Evolutionary conservation across 2,113 vertebrate species (phyloP).

Genomic region (Caracal caracal): DNA sequence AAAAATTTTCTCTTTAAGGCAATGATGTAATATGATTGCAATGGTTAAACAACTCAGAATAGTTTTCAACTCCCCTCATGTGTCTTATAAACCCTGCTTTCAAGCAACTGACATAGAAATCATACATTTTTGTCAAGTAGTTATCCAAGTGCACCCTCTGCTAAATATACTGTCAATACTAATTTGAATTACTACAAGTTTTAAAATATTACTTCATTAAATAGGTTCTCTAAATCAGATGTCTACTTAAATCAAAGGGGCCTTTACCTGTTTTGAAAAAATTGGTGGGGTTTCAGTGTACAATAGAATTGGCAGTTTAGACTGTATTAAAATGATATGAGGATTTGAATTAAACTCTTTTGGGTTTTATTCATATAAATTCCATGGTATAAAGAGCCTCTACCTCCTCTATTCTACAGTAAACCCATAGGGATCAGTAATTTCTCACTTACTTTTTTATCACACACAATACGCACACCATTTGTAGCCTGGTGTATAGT

Average conservation of each 20-base stretch:
- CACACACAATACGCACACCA: rapidly evolving
- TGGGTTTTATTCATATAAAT: constrained; percentile 21
- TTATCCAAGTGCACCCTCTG: not conserved
- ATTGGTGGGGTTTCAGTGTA: not conserved
- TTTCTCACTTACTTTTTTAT: not conserved
- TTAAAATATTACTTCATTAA: constrained; percentile 50
- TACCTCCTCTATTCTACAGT: not conserved
- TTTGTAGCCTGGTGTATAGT: not conserved
- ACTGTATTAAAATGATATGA: not conserved
- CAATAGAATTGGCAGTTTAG: constrained; percentile 13
- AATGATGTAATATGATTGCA: not conserved
- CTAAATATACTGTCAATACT: not conserved
- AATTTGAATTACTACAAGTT: constrained; percentile 17
- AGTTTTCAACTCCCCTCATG: not conserved
- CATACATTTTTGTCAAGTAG: not conserved
- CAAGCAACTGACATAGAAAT: not conserved
- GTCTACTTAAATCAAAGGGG: constrained; percentile 27
- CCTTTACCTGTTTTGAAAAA: constrained; percentile 16
- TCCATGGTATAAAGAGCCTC: not conserved
- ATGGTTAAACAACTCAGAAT: not conserved
- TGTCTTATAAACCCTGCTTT: not conserved
- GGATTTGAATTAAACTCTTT: constrained; percentile 17
- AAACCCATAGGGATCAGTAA: not conserved
- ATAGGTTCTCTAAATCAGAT: constrained; percentile 22
- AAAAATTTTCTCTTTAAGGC: not conserved